phyloP scores from a whole-genome alignment of 2,888 invertebrate species.

The Leptopilina drosophilae region DNA sequence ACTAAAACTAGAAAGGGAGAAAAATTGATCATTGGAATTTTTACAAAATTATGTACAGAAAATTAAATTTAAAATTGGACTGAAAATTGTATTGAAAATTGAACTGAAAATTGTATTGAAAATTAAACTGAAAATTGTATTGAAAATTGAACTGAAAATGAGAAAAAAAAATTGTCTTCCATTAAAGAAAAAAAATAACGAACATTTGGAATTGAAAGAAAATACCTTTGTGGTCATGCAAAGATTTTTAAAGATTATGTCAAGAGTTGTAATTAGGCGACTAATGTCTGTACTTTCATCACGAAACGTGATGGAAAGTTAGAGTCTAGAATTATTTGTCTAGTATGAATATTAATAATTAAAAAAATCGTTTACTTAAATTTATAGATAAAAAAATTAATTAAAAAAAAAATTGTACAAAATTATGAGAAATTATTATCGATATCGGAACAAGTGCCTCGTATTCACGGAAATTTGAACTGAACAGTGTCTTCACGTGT shows the following conservation, averaged over 20 bases:
- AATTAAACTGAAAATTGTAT: no score
- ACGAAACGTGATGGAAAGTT: slow-evolving; percentile 32
- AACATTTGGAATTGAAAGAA: neutral
- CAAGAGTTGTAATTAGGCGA: slow-evolving; percentile 5
- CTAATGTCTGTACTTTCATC: slow-evolving; percentile 31
- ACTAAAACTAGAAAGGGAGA: neutral
- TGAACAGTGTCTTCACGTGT: slow-evolving; percentile 9
- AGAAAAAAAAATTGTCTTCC: no score
- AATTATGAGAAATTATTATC: neutral
- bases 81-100: no score
- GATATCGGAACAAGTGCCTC: neutral
- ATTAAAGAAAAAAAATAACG: neutral
- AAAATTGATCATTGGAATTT: neutral
- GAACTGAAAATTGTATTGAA: no score
- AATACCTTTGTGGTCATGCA: slow-evolving; percentile 12
- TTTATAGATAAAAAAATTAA: neutral
- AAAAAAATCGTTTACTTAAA: neutral
- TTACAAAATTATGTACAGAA: no score
- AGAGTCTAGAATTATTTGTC: slow-evolving; percentile 7
- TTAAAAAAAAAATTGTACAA: neutral
- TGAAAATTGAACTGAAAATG: no score
- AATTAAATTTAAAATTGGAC: no score
- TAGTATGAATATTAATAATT: neutral
- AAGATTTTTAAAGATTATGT: slow-evolving; percentile 3
- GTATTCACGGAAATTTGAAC: slow-evolving; percentile 20